Base-by-base conservation (phyloP, 2,888 invertebrate genomes). In the Galerucella nymphaeae region DNA sequence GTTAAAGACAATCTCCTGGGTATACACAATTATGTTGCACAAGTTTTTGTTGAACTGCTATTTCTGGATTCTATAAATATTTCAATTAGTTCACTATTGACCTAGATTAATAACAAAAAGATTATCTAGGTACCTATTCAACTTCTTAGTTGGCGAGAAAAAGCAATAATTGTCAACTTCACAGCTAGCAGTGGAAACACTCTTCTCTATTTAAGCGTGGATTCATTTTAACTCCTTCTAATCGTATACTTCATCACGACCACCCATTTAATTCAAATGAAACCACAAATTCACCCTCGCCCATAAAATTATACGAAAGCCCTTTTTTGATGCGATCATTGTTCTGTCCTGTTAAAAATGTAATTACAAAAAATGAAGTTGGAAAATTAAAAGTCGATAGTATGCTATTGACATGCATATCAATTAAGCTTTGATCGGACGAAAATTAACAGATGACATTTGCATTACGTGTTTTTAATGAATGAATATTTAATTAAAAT, bases 271-370 rank as follows among this genome's bases (percentile, higher is more conserved):
- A 8, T 8, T 50, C 14, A 14, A 50, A n/a, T 14, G 50, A 16
- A n/a, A 50, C 50, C 50, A 16, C 14, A n/a, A 50, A 50, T 14
- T 16, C 16, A 48, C 18, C 64, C n/a, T n/a, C 20, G 8, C n/a
- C 2, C 20, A 30, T n/a, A 64, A 48, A 23, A 20, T 64, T 30
- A 64, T 41, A 50, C 14, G 3, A 48, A 8, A 20, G 53, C 41
- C 16, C 20, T 55, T 65, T 66, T 55, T 66, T 23, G 66, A 66
- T 45, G 66, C 45, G n/a, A 66, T 66, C 58, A 66, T 53, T n/a
- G 53, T 38, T 23, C 50, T 55, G 50, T 13, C 41, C 42, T 18
- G 23, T 57, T 18, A 45, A 58, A 58, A 66, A 58, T 18, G 45
- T 11, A 45, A 20, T 18, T 42, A 23, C n/a, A 58, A 66, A 55